Conservation (phyloP, 2,888 invertebrate genomes). For the Erpobdella octoculata region DNA sequence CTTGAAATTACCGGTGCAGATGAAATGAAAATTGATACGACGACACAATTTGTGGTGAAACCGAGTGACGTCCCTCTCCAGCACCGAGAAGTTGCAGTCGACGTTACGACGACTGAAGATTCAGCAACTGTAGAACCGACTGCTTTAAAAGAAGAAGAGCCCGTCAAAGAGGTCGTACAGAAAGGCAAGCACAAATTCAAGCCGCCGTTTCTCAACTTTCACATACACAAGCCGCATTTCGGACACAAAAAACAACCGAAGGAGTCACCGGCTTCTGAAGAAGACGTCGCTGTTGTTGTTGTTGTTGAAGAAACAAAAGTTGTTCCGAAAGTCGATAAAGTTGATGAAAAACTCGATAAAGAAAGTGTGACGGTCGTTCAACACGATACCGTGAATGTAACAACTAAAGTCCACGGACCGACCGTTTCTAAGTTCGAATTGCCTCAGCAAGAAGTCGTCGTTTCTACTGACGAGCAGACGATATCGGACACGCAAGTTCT, state of each 20-base stretch:
- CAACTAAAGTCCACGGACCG: neutral
- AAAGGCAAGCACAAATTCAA: neutral
- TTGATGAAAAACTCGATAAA: neutral
- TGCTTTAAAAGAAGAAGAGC: neutral
- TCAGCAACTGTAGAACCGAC: neutral
- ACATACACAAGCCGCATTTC: neutral
- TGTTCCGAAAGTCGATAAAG: neutral
- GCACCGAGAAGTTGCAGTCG: neutral
- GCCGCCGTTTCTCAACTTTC: neutral
- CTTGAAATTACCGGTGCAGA: neutral
- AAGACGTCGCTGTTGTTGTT: neutral
- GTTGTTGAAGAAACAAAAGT: neutral
- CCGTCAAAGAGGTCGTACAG: neutral
- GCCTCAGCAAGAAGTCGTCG: too few relatives aligned
- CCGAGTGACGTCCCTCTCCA: too few relatives aligned
- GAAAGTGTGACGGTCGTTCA: neutral
- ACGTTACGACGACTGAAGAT: neutral
- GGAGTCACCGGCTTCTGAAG: neutral
- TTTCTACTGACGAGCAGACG: neutral
- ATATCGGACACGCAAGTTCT: too few relatives aligned
- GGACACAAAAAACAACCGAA: slow-evolving; percentile 3
- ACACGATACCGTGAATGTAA: neutral
- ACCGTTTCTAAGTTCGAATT: too few relatives aligned
- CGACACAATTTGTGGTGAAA: neutral
- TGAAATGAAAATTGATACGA: neutral